Evolutionary conservation across 2,888 invertebrate species (phyloP), one percentile per base, ranked within the genome.

Genomic region (Cylloceria caligata): DNA sequence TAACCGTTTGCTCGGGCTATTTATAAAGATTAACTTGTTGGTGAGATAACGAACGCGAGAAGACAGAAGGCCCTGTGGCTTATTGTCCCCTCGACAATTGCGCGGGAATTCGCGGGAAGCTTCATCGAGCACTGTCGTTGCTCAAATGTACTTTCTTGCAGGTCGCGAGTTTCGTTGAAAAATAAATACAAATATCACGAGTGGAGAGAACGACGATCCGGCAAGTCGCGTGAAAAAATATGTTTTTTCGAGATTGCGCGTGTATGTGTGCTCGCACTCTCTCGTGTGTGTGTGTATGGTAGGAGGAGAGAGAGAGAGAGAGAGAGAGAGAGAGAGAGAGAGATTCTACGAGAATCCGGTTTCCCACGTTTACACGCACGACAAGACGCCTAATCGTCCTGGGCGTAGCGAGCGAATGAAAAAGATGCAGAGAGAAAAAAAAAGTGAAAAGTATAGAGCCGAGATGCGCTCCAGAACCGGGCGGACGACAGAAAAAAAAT

Each of bases 21-120:
- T 91, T 91, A 91, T 91, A 91, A 90, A 90, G 91, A 91, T 91
- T 91, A 91, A 91, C 91, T 91, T 90, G 90, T 90, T 91, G 90
- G 89, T 88, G 90, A 90, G 91, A 91, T 91, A 91, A 91, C 91
- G 90, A 90, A 90, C 89, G 71, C 72, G 86, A 86, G 86, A 84
- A 85, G 87, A 88, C 19, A 81, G 87, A 86, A 88, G 88, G 88
- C 67, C 52, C 87, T 86, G n/a, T n/a, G 87, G 27, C 64, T 42
- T 21, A 75, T 76, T 65, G 72, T 67, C 39, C 39, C 9, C 71
- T 60, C 55, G 67, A 72, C 88, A 88, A 87, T 79, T 82, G 88
- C 88, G 87, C 87, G 86, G 67, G 84, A 87, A 88, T 88, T 87
- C 86, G 74, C 75, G 45, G 24, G 27, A 52, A 55, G 13, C 4